Conservation (phyloP, 92 coral and sea anemone genomes). For the Virgularia gustaviana region DNA sequence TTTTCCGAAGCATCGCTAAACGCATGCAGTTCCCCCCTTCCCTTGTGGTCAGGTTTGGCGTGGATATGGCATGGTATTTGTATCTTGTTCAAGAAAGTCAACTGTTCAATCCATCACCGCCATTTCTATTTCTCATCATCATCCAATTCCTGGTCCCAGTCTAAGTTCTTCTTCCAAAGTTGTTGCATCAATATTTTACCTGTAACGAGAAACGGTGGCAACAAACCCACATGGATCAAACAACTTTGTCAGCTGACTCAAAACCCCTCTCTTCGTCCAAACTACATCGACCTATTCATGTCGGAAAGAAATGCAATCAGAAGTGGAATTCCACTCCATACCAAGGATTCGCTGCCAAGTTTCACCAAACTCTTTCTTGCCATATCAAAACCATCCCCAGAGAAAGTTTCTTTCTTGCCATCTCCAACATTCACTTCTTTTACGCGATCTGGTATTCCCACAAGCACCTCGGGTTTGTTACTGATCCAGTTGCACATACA, state of each 20-base stretch:
- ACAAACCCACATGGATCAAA: constrained; percentile 24
- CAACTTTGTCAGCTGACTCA: background rate
- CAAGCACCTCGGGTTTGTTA: background rate
- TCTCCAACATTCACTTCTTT: background rate
- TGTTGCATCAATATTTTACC: constrained; percentile 32
- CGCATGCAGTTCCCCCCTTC: background rate
- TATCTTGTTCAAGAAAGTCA: background rate
- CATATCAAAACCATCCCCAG: too few relatives aligned
- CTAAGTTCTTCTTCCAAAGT: constrained; percentile 1
- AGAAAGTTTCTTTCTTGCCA: background rate
- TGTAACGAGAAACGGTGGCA: constrained; percentile 3
- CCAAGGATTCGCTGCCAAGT: background rate
- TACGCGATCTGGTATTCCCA: background rate
- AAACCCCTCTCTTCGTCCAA: constrained; percentile 18
- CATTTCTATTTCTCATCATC: background rate
- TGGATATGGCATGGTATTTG: background rate
- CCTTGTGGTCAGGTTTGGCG: background rate
- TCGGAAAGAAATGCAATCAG: constrained; percentile 11
- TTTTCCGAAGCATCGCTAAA: background rate
- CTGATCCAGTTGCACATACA: constrained; percentile 13
- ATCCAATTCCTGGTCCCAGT: constrained; percentile 12
- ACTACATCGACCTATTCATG: background rate
- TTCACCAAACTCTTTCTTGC: background rate
- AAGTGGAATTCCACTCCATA: constrained; percentile 9
- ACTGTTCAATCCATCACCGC: background rate